These are phyloP conservation scores for Lophura nycthemera DNA, from an alignment of 2,113 vertebrate genomes.

Conservation along the genomic window DNA sequence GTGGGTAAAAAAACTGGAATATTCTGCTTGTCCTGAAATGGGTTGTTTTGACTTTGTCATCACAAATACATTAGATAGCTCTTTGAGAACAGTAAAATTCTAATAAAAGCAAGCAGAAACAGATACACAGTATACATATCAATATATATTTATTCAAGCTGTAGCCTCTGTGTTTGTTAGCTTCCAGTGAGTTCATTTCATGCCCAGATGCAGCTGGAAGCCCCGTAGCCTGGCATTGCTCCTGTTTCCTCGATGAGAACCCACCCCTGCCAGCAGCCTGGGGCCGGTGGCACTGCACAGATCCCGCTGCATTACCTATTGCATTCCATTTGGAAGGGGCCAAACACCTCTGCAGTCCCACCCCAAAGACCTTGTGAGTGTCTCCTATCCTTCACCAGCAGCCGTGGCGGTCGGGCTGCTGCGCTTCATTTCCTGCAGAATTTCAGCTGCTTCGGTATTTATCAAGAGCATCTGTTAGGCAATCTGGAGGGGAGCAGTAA, in stretches of 20 bases:
- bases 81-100: not conserved
- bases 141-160: constrained; percentile 1
- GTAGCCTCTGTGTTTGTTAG: not conserved
- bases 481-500: constrained; percentile 61
- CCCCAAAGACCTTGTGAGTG: constrained; percentile 25
- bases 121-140: not conserved
- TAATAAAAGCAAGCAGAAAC: constrained; percentile 7
- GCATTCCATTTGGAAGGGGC: not conserved
- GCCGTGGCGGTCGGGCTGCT: not conserved
- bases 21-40: not conserved
- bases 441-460: constrained; percentile 47
- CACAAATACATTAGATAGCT: constrained; percentile 10
- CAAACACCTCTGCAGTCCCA: not conserved
- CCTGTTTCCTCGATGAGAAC: not conserved
- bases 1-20: not conserved
- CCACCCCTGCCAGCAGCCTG: not conserved
- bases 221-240: not conserved
- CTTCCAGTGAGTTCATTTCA: not conserved
- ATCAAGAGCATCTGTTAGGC: constrained; percentile 68
- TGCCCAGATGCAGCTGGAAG: not conserved
- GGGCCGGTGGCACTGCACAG: not conserved
- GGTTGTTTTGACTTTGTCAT: not conserved
- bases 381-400: constrained; percentile 35
- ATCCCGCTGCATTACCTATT: rapidly evolving
- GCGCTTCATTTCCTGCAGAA: constrained; percentile 63